Evolutionary conservation across 1,140 invertebrate genomes (phyloP).

Genomic region (Heliconius congener): DNA sequence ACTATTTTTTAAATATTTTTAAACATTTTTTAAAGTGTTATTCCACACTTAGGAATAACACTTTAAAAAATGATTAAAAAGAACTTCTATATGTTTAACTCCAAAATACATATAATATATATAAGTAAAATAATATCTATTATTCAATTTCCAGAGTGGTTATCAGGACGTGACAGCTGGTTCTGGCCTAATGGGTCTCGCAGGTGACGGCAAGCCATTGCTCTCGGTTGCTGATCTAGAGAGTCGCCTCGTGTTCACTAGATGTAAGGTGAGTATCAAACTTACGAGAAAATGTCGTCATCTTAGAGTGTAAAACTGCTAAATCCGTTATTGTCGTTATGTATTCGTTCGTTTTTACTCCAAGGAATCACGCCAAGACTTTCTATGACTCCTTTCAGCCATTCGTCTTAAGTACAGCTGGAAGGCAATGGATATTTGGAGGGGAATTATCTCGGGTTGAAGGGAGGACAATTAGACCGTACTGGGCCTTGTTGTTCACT

Average conservation of each 20-base stretch:
- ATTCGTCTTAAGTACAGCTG: constrained; percentile 89
- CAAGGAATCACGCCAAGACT: not conserved
- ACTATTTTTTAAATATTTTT: no score
- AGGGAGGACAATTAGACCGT: constrained; percentile 89
- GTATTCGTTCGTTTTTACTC: no score
- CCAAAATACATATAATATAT: no score
- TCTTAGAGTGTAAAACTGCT: no score
- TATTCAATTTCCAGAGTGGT: constrained; percentile 72
- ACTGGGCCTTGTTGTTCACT: constrained; percentile 91
- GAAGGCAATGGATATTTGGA: constrained; percentile 93
- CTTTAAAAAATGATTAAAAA: no score
- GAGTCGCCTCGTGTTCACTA: constrained; percentile 91
- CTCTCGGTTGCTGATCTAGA: constrained; percentile 91
- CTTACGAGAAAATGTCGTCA: no score
- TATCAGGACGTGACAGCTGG: constrained; percentile 91
- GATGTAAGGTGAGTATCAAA: constrained; percentile 85
- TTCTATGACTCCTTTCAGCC: constrained; percentile 80
- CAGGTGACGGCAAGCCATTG: constrained; percentile 89
- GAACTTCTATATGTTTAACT: no score
- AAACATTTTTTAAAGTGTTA: no score
- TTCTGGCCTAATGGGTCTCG: constrained; percentile 91
- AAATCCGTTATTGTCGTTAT: no score
- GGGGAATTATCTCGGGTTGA: constrained; percentile 91
- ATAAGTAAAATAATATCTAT: not conserved
- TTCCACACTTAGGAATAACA: no score